phyloP scores from a whole-genome alignment of 2,888 invertebrate species.

The Protophormia terraenovae region DNA sequence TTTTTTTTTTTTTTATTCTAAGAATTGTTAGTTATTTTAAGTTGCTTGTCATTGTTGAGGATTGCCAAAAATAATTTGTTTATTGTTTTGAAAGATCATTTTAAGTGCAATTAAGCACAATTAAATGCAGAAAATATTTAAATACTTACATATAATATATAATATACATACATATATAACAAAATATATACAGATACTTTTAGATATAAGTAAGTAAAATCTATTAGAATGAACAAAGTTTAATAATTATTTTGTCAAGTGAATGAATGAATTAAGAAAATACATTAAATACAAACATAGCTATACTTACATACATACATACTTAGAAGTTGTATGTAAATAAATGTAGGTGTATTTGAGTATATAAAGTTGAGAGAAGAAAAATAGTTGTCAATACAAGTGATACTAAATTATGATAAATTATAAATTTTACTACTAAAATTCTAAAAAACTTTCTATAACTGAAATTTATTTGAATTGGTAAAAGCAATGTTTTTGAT shows the following conservation, averaged over 20 bases:
- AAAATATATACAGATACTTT: not conserved
- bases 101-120: constrained; percentile 70
- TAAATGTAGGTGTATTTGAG: too few relatives aligned
- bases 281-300: constrained; percentile 1
- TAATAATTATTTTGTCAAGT: constrained; percentile 40
- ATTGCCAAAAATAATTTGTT: constrained; percentile 63
- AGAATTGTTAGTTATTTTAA: constrained; percentile 40
- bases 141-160: not conserved
- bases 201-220: not conserved
- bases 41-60: constrained; percentile 53
- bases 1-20: not conserved
- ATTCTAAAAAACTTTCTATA: too few relatives aligned
- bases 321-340: not conserved
- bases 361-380: not conserved
- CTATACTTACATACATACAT: too few relatives aligned
- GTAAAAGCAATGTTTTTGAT: too few relatives aligned
- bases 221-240: constrained; percentile 34
- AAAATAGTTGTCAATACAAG: too few relatives aligned
- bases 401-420: too few relatives aligned
- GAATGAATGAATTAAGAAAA: constrained; percentile 15
- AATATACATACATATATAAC: not conserved
- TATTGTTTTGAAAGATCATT: constrained; percentile 68
- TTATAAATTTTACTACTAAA: too few relatives aligned
- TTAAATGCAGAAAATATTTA: constrained; percentile 61
- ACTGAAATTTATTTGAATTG: too few relatives aligned